Base-by-base conservation (phyloP, 2,888 invertebrate genomes). In the Dendrolimus pini region DNA sequence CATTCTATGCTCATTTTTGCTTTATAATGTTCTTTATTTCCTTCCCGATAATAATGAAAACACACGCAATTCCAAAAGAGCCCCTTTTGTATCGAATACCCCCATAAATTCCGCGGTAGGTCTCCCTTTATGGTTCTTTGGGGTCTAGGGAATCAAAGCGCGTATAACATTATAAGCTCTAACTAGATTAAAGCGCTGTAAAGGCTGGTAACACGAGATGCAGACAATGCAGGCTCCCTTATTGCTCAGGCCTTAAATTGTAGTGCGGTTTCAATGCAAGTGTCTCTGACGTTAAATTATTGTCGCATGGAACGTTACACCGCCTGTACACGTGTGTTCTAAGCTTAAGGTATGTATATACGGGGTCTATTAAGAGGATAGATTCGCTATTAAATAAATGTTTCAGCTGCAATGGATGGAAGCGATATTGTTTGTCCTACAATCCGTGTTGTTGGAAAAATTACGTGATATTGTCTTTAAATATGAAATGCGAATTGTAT, bases 191-290 rank as follows among this genome's bases (percentile, higher is more conserved):
- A 75, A 69, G 75, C 72, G 68, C 69, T 77, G 78, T 80, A 80
- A 80, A 87, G 79, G 75, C 81, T 77, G 75, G 85, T 87, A 89
- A 87, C 85, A 75, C 77, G 83, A 89, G 83, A 81, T 74, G 74
- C 81, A 82, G 81, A 87, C 83, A 85, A 88, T 85, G 82, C 81
- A 72, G 79, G 79, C 81, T 83, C 85, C 86, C 85, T 88, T 90
- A 89, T 88, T 85, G 85, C 89, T 82, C 76, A 76, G 88, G 84
- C 84, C 88, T 88, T 90, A 90, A 89, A 89, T 90, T 85, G 89
- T 84, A 74, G 72, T 80, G 85, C 71, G 89, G 89, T 88, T 87
- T 87, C 85, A 88, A 89, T 89, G 89, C 89, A 86, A 83, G 85
- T 85, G 86, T 82, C 78, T 71, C 75, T 83, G 89, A 89, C 86